phyloP scores from a whole-genome alignment of 2,888 invertebrate species.

The Pecten maximus region DNA sequence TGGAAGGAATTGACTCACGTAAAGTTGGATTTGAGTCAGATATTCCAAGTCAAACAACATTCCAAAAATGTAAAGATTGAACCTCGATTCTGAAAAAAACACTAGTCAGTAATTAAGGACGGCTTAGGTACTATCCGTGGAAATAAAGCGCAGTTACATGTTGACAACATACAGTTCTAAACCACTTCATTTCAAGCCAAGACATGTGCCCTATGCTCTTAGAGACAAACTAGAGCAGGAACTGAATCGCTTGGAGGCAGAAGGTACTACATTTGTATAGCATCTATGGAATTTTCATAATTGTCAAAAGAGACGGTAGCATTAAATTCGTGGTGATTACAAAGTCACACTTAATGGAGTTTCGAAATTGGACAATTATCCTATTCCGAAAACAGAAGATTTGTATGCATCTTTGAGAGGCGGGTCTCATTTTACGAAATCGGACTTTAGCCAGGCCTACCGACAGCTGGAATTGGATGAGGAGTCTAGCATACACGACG shows the following conservation, averaged over 20 bases:
- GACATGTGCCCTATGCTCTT: conserved; percentile 42
- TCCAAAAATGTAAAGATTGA: background rate
- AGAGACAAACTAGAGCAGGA: conserved; percentile 42
- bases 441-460: conserved; percentile 68
- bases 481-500: conserved; percentile 51
- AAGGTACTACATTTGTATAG: conserved; percentile 39
- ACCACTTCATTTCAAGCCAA: conserved; percentile 40
- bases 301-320: conserved; percentile 35
- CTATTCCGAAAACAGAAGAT: conserved; percentile 49
- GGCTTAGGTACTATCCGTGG: conserved; percentile 37
- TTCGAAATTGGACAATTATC: conserved; percentile 50
- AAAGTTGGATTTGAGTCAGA: background rate
- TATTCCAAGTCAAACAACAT: background rate
- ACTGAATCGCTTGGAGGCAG: conserved; percentile 36
- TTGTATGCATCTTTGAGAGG: conserved; percentile 41
- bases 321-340: conserved; percentile 46
- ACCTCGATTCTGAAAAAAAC: background rate
- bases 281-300: conserved; percentile 45
- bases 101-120: conserved; percentile 30
- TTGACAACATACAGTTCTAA: conserved; percentile 19
- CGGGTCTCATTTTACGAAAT: conserved; percentile 39
- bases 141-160: conserved; percentile 37
- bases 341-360: conserved; percentile 46
- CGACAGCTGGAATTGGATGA: conserved; percentile 58
- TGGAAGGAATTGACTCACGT: background rate